Conservation (phyloP, 2,888 invertebrate species). For the Polydrusus pterygomalis region DNA sequence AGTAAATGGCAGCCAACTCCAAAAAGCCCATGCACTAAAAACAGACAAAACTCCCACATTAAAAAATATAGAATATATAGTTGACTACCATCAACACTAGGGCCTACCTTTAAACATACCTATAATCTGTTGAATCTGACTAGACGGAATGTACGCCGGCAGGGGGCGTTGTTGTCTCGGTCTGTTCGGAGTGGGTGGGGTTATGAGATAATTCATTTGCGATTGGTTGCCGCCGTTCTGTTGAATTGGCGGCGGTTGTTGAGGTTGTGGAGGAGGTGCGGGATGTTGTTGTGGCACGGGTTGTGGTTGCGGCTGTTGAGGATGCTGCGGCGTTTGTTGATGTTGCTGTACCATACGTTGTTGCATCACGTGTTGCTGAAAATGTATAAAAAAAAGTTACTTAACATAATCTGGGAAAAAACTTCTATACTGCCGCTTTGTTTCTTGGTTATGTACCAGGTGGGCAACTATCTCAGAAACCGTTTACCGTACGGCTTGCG, state of each 20-base stretch:
- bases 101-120: slow-evolving; percentile 60
- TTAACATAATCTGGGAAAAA: too few relatives aligned
- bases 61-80: not conserved
- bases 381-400: too few relatives aligned
- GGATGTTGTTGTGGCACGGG: slow-evolving; percentile 49
- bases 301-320: not conserved
- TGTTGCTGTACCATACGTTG: slow-evolving; percentile 23
- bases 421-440: too few relatives aligned
- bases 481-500: too few relatives aligned
- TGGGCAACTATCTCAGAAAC: too few relatives aligned
- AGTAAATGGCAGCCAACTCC: not conserved
- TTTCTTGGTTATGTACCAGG: too few relatives aligned
- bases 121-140: slow-evolving; percentile 69
- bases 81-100: slow-evolving; percentile 21
- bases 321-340: slow-evolving; percentile 52
- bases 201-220: slow-evolving; percentile 65
- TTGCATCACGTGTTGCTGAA: slow-evolving; percentile 42
- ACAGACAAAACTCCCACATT: not conserved
- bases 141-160: slow-evolving; percentile 66
- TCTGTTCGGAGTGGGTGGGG: slow-evolving; percentile 61
- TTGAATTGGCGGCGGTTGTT: slow-evolving; percentile 43
- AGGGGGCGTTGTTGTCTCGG: slow-evolving; percentile 63
- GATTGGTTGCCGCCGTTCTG: slow-evolving; percentile 49
- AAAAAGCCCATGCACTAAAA: not conserved
- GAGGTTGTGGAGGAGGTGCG: slow-evolving; percentile 3